These are phyloP conservation scores for Dicyrtoma fusca DNA, from an alignment of 2,888 invertebrate species.

Conservation along the genomic window DNA sequence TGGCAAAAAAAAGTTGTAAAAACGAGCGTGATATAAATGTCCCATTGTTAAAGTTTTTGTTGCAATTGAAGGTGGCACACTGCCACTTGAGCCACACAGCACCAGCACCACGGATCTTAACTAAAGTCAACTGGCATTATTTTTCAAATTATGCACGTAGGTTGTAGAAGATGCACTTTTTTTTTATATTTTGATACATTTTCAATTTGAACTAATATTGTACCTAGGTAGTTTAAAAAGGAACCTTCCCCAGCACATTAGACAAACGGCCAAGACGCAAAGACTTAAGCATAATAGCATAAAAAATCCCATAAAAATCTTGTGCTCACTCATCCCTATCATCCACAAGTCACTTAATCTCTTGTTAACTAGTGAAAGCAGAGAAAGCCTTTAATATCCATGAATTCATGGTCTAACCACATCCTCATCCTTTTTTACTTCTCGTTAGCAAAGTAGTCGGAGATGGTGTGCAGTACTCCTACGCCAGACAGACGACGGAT, in stretches of 20 bases:
- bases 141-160: constrained; percentile 1
- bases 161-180: too few relatives aligned
- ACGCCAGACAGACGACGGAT: too few relatives aligned
- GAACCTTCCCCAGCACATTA: too few relatives aligned
- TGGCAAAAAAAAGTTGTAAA: constrained; percentile 32
- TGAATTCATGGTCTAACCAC: constrained; percentile 5
- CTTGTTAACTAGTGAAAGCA: constrained; percentile 32
- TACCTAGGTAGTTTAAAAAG: too few relatives aligned
- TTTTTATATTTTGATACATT: too few relatives aligned
- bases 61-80: constrained; percentile 28
- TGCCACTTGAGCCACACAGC: too few relatives aligned
- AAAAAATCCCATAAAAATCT: not conserved
- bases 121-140: not conserved
- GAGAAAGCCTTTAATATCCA: constrained; percentile 13
- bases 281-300: too few relatives aligned
- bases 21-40: constrained; percentile 37
- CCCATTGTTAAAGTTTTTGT: constrained; percentile 32
- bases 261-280: too few relatives aligned
- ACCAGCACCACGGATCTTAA: not conserved
- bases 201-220: too few relatives aligned
- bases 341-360: constrained; percentile 24
- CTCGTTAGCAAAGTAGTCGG: not conserved
- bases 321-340: constrained; percentile 1
- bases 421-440: not conserved
- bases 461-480: not conserved